Evolutionary conservation across 2,113 vertebrate species (phyloP).

Genomic region (Pipa parva): DNA sequence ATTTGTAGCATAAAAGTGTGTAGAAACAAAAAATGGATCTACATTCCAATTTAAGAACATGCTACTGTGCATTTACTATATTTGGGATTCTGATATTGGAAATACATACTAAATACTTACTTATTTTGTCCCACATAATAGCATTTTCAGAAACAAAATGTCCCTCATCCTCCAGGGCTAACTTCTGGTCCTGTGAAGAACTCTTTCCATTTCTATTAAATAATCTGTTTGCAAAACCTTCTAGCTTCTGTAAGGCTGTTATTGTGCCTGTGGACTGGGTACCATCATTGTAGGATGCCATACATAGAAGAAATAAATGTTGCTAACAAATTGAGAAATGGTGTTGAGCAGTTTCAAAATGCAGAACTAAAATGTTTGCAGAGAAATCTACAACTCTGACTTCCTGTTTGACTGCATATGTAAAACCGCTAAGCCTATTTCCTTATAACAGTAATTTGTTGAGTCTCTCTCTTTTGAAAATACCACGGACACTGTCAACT

Average conservation of each 20-base stretch:
- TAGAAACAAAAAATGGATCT: too few species aligned
- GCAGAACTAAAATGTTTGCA: slow-evolving; percentile 46
- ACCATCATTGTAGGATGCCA: slow-evolving; percentile 79
- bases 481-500: too few species aligned
- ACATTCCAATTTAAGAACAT: too few species aligned
- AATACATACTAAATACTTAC: slow-evolving; percentile 79
- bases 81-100: too few species aligned
- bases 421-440: slow-evolving; percentile 64
- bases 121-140: slow-evolving; percentile 76
- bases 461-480: too few species aligned
- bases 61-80: too few species aligned
- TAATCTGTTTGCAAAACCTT: slow-evolving; percentile 79
- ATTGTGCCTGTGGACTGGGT: slow-evolving; percentile 57
- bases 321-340: slow-evolving; percentile 24
- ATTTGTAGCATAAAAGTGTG: too few species aligned
- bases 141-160: slow-evolving; percentile 73
- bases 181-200: slow-evolving; percentile 66
- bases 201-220: slow-evolving; percentile 78
- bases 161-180: slow-evolving; percentile 67
- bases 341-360: slow-evolving; percentile 53
- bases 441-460: slow-evolving; percentile 57
- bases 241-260: slow-evolving; percentile 74
- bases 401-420: slow-evolving; percentile 79
- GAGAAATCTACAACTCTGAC: slow-evolving; percentile 59
- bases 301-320: slow-evolving; percentile 47